phyloP scores from a whole-genome alignment of 2,113 vertebrate species.

The Collichthys lucidus region DNA sequence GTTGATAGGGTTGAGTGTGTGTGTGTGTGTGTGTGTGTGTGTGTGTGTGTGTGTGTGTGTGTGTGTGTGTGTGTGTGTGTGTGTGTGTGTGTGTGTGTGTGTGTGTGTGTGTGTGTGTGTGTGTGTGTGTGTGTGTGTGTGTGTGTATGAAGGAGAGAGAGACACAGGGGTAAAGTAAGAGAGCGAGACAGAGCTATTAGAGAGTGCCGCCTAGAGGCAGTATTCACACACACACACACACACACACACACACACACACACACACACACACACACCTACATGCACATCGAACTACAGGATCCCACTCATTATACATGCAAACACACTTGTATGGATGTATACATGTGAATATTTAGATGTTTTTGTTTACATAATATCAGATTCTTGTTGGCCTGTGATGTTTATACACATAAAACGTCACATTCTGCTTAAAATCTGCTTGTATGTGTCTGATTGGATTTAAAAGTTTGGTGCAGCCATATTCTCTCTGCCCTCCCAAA shows the following conservation, averaged over 20 bases:
- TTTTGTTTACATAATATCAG: not conserved
- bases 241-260: not conserved
- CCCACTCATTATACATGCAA: not conserved
- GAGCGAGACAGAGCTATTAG: slow-evolving; percentile 58
- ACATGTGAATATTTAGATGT: not conserved
- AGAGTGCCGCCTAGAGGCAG: slow-evolving; percentile 76
- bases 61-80: slow-evolving; percentile 6
- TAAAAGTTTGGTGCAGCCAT: not conserved
- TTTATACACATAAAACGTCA: not conserved
- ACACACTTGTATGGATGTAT: not conserved
- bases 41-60: slow-evolving; percentile 15
- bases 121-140: not conserved
- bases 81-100: slow-evolving; percentile 37
- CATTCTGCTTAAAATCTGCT: no score
- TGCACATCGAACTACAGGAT: not conserved
- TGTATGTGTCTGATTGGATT: not conserved
- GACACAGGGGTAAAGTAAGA: slow-evolving; percentile 36
- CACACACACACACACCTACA: not conserved
- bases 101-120: slow-evolving; percentile 33
- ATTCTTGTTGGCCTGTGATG: not conserved
- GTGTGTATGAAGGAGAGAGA: slow-evolving; percentile 4
- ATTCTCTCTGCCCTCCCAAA: not conserved
- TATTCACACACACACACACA: slow-evolving; percentile 7
- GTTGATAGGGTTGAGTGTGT: slow-evolving; percentile 74
- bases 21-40: slow-evolving; percentile 38